Base-by-base conservation (phyloP, 2,888 invertebrate species). In the Tubulanus polymorphus region DNA sequence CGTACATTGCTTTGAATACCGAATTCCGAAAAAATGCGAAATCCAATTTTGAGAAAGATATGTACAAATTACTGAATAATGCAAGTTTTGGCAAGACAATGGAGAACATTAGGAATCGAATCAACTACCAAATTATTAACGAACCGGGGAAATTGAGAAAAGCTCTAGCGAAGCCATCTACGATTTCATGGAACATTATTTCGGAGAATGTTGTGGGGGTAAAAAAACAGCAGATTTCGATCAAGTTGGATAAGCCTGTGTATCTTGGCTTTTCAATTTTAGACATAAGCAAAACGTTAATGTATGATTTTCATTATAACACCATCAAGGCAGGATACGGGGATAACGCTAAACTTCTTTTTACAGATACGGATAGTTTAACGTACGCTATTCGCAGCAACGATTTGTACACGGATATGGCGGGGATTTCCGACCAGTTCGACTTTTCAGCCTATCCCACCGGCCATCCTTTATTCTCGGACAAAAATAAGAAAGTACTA, bases 291-390 rank as follows among this genome's bases (percentile, higher is more conserved):
- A 41, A 41, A 41, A 41, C 5, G 6, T 3, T 8, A 20, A 41
- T 41, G 41, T 41, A 41, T 15, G 15, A 41, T 41, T 41, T 41
- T 23, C 41, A 41, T 15, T 41, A 41, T 41, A 41, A 41, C 23
- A 8, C 18, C 23, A 41, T 41, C 41, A 8, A 8, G 15, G 15
- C 18, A 15, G 23, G 23, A 41, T 41, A 8, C 23, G 20, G 20
- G 23, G 6, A 41, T 29, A 64, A 66, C 10, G 60, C 68, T 26
- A 46, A 56, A 30, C 29, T 59, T 12, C 51, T 63, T 12, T 71
- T 68, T 55, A 70, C 66, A 6, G 71, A 76, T n/a, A n/a, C n/a
- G n/a, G n/a, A n/a, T n/a, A n/a, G n/a, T n/a, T n/a, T n/a, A n/a
- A n/a, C n/a, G n/a, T n/a, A n/a, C n/a, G n/a, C n/a, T n/a, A n/a